phyloP scores from a whole-genome alignment of 1,140 invertebrate genomes.

The Dermatophagoides farinae region DNA sequence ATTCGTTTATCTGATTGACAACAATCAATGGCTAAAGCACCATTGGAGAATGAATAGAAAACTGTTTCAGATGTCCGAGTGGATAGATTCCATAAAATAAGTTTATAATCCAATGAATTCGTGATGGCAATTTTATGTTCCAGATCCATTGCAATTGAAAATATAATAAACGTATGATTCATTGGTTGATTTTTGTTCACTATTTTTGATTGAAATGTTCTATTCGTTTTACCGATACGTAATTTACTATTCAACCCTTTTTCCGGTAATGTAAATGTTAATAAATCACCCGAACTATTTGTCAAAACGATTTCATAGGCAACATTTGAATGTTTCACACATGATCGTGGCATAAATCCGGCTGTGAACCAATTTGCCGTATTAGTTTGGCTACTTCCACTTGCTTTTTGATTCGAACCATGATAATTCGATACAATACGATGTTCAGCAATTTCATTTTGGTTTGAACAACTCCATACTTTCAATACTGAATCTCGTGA shows the following conservation, averaged over 20 bases:
- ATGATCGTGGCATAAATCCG: background rate
- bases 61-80: background rate
- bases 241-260: background rate
- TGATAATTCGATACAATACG: background rate
- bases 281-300: background rate
- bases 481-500: background rate
- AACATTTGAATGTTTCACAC: background rate
- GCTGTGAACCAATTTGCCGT: slow-evolving; percentile 1
- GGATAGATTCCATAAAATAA: background rate
- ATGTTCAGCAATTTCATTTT: background rate
- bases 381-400: background rate
- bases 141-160: background rate
- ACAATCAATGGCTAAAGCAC: slow-evolving; percentile 1
- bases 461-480: background rate
- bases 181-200: background rate
- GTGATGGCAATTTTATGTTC: background rate
- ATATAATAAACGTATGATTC: background rate
- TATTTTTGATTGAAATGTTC: background rate
- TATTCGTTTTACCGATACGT: background rate
- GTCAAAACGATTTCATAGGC: background rate
- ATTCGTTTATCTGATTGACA: background rate
- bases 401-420: background rate
- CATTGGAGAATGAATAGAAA: background rate
- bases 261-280: background rate
- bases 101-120: slow-evolving; percentile 3